Evolutionary conservation across 2,888 invertebrate genomes (phyloP).

Genomic region (Ennomos fuscantarius): DNA sequence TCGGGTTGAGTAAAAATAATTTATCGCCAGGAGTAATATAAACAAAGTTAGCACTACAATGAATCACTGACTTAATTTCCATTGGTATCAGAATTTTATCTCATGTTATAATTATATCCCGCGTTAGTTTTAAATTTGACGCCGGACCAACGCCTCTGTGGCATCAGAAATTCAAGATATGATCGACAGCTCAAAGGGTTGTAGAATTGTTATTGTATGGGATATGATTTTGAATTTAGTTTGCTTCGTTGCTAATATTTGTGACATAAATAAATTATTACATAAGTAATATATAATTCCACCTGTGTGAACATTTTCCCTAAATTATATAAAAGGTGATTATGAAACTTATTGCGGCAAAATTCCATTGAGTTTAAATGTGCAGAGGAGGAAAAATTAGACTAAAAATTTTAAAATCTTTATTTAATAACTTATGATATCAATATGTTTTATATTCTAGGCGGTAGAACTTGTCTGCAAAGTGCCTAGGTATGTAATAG

Average conservation of each 20-base stretch:
- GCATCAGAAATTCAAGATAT: conserved; percentile 60
- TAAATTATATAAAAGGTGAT: too few relatives aligned
- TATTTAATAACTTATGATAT: too few relatives aligned
- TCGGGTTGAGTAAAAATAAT: too few relatives aligned
- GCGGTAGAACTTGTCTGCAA: too few relatives aligned
- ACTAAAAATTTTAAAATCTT: too few relatives aligned
- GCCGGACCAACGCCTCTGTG: conserved; percentile 40
- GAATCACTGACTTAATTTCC: conserved; percentile 5
- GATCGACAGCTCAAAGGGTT: conserved; percentile 61
- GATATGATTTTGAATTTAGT: conserved; percentile 22
- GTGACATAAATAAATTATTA: not conserved
- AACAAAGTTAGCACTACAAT: not conserved
- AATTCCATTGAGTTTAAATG: too few relatives aligned
- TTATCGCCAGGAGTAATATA: too few relatives aligned
- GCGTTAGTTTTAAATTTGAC: conserved; percentile 56
- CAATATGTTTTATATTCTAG: too few relatives aligned
- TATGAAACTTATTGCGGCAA: too few relatives aligned
- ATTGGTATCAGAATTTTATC: conserved; percentile 49
- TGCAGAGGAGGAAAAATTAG: too few relatives aligned
- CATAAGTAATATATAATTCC: conserved; percentile 13
- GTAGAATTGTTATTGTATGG: conserved; percentile 12
- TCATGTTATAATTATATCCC: conserved; percentile 72
- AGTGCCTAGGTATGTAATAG: too few relatives aligned
- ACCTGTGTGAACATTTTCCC: too few relatives aligned
- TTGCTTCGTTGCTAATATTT: not conserved